Evolutionary conservation across 2,888 invertebrate species (phyloP), one percentile per base, ranked within the genome.

Genomic region (Lacanobia wlatinum): DNA sequence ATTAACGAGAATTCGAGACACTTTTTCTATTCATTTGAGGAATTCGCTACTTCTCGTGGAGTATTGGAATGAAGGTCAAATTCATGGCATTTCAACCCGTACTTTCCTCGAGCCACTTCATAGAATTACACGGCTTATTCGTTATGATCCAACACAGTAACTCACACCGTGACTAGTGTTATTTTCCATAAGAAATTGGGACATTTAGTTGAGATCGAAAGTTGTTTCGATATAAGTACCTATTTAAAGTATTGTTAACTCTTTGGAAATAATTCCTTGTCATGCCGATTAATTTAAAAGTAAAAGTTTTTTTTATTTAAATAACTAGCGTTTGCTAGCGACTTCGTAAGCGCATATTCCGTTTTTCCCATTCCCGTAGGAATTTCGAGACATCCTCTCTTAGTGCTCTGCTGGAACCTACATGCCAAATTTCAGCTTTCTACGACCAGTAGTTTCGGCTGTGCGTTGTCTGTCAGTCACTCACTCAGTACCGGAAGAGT

Each of bases 81-180:
- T 85, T 85, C 77, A 76, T 75, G 80, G 82, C 77, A 86, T 87
- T 81, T 70, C 81, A 85, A 88, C 86, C 69, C 79, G 78, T 83
- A 92, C 93, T 94, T 94, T 94, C 92, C 89, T 93, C 89, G 87
- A 84, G 79, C 87, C 84, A 87, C 83, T 90, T 93, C 88, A 91
- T 89, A 89, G 84, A 92, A 94, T 94, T 92, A 92, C 90, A 93
- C 87, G 92, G 90, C 85, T 92, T 92, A 90, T 91, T 89, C 83
- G 87, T 88, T 91, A 90, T 89, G 90, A 91, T 89, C 82, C 90
- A 92, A 89, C 82, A 89, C 83, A 87, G 83, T 90, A 87, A 87
- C 82, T 87, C 76, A 65, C 79, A 82, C 88, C 90, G 90, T 91
- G 91, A 91, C 90, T 88, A 80, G 87, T 82, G 78, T 84, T 85